Conservation (phyloP, 2,113 vertebrate genomes). For the Oenanthe oenanthe region DNA sequence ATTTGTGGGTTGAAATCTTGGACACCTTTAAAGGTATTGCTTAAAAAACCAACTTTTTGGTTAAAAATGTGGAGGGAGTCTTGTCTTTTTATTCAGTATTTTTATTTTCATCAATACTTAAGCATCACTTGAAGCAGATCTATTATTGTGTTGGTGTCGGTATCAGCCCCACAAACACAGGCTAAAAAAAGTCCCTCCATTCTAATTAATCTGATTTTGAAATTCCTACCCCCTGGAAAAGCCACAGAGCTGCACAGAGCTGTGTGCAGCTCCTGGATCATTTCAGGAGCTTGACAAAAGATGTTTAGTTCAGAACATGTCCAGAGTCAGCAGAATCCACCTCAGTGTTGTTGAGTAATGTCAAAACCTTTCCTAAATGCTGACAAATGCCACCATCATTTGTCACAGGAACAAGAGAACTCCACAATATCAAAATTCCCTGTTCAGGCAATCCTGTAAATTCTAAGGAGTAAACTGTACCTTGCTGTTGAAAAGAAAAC, state of each 20-base stretch:
- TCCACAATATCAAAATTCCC: background rate
- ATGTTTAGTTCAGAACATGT: background rate
- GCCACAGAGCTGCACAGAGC: background rate
- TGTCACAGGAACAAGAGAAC: background rate
- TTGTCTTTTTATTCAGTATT: background rate
- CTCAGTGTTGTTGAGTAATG: background rate
- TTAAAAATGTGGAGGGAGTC: background rate
- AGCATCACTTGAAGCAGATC: background rate
- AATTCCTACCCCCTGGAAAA: background rate
- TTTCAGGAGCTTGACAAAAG: background rate
- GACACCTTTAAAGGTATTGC: background rate
- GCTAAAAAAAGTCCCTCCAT: background rate
- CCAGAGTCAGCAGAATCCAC: background rate
- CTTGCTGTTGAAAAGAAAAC: background rate
- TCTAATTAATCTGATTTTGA: background rate
- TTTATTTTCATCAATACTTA: background rate
- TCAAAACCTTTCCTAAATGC: background rate
- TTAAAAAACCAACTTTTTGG: accelerated
- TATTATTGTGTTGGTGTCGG: background rate
- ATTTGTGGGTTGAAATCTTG: background rate
- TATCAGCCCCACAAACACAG: background rate
- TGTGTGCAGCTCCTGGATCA: background rate
- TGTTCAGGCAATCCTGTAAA: background rate
- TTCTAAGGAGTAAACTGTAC: background rate
- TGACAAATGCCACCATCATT: background rate